These are phyloP conservation scores for Stenichneumon culpator DNA, from an alignment of 2,888 invertebrate species.

Conservation along the genomic window DNA sequence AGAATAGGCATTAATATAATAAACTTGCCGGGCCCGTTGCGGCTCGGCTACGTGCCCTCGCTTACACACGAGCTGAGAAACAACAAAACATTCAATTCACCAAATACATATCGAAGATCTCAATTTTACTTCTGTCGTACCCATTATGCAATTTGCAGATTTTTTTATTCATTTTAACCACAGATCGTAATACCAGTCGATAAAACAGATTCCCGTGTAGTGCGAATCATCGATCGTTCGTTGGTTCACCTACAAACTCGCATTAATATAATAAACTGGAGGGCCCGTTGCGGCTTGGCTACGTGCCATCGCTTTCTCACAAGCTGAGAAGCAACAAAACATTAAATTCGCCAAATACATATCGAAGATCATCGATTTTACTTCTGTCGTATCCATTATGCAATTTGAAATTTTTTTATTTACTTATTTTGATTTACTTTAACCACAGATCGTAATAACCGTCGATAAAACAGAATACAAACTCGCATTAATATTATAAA, in stretches of 20 bases:
- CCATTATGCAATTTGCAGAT: background rate
- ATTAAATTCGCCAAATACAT: too few species aligned
- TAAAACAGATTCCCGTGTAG: too few species aligned
- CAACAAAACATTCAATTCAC: constrained; percentile 10
- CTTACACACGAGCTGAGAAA: background rate
- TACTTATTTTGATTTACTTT: background rate
- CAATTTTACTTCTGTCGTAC: background rate
- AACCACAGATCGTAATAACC: too few species aligned
- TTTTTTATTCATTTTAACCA: background rate
- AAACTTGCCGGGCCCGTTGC: constrained; percentile 15
- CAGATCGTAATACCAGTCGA: too few species aligned
- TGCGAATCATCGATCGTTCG: too few species aligned
- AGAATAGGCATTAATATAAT: constrained; percentile 10
- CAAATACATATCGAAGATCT: background rate
- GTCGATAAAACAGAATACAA: too few species aligned
- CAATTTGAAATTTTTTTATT: background rate
- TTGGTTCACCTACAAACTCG: too few species aligned
- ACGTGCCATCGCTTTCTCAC: too few species aligned
- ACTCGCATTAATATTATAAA: too few species aligned
- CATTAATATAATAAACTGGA: too few species aligned
- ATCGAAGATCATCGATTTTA: background rate
- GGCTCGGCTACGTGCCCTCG: background rate
- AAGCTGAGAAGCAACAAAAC: background rate
- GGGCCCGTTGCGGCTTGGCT: too few species aligned
- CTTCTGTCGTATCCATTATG: background rate